Evolutionary conservation across 2,797 vertebrate genomes (phyloP).

Genomic region (Centroberyx gerrardi): DNA sequence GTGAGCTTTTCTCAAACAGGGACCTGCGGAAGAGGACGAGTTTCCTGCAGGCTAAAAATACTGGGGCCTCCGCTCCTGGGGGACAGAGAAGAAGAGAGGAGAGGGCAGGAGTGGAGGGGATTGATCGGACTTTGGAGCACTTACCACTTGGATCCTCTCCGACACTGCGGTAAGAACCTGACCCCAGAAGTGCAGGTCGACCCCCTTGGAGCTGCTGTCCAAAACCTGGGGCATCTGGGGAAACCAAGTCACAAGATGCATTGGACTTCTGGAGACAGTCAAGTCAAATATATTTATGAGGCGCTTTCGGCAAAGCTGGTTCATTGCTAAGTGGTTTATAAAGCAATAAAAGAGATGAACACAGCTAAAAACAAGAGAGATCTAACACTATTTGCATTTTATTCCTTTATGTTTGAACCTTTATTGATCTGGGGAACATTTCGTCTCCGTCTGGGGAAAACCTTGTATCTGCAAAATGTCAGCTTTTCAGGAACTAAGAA

Average conservation of each 20-base stretch:
- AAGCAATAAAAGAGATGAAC: neutral
- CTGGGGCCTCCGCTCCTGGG: slow-evolving; percentile 50
- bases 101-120: slow-evolving; percentile 22
- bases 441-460: too few relatives aligned
- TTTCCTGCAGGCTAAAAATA: slow-evolving; percentile 84
- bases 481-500: too few relatives aligned
- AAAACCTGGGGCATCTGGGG: slow-evolving; percentile 92
- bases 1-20: slow-evolving; percentile 48
- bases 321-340: neutral
- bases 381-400: slow-evolving; percentile 25
- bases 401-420: slow-evolving; percentile 8
- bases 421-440: neutral
- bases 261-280: slow-evolving; percentile 1
- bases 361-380: slow-evolving; percentile 5
- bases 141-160: slow-evolving; percentile 89
- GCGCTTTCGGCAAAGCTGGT: neutral
- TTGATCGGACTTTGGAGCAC: slow-evolving; percentile 46
- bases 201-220: slow-evolving; percentile 86
- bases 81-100: slow-evolving; percentile 24
- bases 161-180: slow-evolving; percentile 85
- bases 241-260: slow-evolving; percentile 43
- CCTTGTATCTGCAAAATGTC: too few relatives aligned
- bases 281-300: neutral
- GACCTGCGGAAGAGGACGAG: slow-evolving; percentile 71
- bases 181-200: slow-evolving; percentile 91